Percentiles rank a stretch among this genome's conserved stretches.
phyloP scores from a whole-genome alignment of 35 echinoderm and acorn worm species.

The Anneissia japonica region DNA sequence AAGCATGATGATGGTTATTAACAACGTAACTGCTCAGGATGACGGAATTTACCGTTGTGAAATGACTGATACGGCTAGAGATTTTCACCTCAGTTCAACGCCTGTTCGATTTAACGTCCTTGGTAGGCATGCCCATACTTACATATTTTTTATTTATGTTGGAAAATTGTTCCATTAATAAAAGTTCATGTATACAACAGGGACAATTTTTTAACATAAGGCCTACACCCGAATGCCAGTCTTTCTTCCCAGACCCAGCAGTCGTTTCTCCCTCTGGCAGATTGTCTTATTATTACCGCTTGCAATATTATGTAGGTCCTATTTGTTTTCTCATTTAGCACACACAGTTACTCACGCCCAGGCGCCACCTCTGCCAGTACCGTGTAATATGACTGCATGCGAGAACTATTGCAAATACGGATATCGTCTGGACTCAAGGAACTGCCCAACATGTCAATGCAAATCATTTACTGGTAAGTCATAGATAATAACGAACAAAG shows the following conservation, averaged over 20 bases:
- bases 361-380: not conserved
- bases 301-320: not conserved
- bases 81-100: not conserved
- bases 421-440: not conserved
- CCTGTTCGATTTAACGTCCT: not conserved
- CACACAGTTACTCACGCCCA: not conserved
- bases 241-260: too few species aligned
- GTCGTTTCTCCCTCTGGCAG: too few species aligned
- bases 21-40: not conserved
- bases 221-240: too few species aligned
- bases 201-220: too few species aligned
- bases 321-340: not conserved
- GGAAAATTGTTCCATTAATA: too few species aligned
- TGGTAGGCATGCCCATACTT: too few species aligned
- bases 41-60: not conserved
- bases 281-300: too few species aligned
- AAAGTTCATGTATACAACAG: too few species aligned
- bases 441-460: not conserved
- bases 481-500: too few species aligned
- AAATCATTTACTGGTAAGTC: not conserved
- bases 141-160: too few species aligned
- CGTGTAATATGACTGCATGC: not conserved
- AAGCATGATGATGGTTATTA: not conserved
- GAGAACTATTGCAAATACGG: not conserved
- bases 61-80: not conserved